Evolutionary conservation across 2,888 invertebrate genomes (phyloP).

Genomic region (Eupithecia exiguata): DNA sequence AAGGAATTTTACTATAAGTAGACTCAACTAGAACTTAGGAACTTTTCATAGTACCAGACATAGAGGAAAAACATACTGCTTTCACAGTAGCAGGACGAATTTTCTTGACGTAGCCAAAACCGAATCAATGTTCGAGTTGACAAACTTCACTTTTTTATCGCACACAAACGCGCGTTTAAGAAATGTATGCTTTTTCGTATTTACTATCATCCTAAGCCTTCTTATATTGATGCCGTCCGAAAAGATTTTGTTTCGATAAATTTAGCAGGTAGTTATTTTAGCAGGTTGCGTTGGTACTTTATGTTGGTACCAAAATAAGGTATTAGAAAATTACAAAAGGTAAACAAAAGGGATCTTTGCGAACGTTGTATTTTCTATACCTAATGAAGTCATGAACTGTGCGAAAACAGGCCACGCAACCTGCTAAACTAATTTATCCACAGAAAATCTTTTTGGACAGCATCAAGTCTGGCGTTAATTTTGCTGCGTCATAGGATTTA

Average conservation of each 20-base stretch:
- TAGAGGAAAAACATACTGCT: neutral
- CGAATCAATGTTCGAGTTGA: neutral
- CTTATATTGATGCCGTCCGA: too few species aligned
- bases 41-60: neutral
- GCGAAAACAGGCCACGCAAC: neutral
- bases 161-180: too few species aligned
- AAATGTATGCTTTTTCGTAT: too few species aligned
- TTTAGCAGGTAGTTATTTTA: too few species aligned
- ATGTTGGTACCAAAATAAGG: too few species aligned
- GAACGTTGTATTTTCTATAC: neutral
- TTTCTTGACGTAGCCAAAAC: too few species aligned
- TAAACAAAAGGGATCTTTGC: neutral
- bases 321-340: neutral
- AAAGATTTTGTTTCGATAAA: too few species aligned
- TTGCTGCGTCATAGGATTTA: slow-evolving; percentile 9
- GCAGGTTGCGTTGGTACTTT: too few species aligned
- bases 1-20: neutral
- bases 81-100: neutral
- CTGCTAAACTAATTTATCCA: neutral
- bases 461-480: slow-evolving; percentile 10
- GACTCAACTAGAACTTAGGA: neutral
- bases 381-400: neutral
- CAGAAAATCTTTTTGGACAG: neutral
- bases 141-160: neutral
- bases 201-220: too few species aligned